Evolutionary conservation across 1,140 invertebrate genomes (phyloP), one percentile per base, ranked within the genome.

Genomic region (Gryon sp.): DNA sequence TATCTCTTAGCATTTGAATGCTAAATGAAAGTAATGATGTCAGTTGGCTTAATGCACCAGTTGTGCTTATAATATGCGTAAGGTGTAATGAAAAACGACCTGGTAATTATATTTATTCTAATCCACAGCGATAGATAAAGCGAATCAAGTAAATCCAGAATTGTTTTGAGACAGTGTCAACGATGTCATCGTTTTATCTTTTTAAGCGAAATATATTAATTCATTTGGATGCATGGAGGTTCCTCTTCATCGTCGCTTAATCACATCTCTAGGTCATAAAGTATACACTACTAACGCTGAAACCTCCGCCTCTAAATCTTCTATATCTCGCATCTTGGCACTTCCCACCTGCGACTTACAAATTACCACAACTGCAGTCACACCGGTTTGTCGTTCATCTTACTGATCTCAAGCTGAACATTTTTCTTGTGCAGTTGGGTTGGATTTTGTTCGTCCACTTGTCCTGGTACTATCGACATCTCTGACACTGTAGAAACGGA

Each of bases 261-360:
- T 75, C 76, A 75, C 76, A 75, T 68, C 76, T 45, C 65, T 20
- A 24, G 60, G 60, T 79, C 76, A 75, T 79, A 79, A 79, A 79
- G 76, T 75, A 79, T 75, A 75, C 76, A 75, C 59, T 43, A 43
- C 70, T 52, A 68, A 18, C 76, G 65, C 69, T 50, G 52, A 68
- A 75, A 74, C 66, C 68, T 81, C 79, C 82, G 70, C 76, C 75
- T 80, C 80, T 84, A 85, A 83, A 83, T 84, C 84, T 85, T 76
- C 75, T 78, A 76, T 85, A 85, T 85, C 83, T 85, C 66, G 75
- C 77, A 85, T 85, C 84, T 84, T 77, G 79, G 78, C 78, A 83
- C 79, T 85, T 84, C 82, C 81, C 84, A 85, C 83, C 83, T 85
- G 84, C 82, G 82, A 83, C 83, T 85, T 84, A 85, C 84, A 85